A percentile compares a stretch with the other conserved stretches of the same genome.
Evolutionary conservation across 1,140 invertebrate genomes (phyloP).

Genomic region (Cyrtorhinus lividipennis): DNA sequence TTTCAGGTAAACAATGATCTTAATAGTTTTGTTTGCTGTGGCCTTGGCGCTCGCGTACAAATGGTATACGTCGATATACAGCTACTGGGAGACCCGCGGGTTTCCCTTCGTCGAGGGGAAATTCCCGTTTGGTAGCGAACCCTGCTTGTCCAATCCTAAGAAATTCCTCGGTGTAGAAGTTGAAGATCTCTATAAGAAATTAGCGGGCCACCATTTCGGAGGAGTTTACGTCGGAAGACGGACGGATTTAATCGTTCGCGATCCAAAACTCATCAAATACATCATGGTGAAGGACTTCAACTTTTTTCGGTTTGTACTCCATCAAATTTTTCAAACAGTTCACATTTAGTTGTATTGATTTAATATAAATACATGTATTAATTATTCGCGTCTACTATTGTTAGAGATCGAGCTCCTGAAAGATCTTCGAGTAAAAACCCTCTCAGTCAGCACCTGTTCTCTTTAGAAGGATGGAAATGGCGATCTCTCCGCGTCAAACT

Average conservation of each 20-base stretch:
- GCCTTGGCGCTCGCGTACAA: not conserved
- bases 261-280: slow-evolving; percentile 35
- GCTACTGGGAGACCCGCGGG: slow-evolving; percentile 31
- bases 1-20: too few relatives aligned
- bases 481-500: slow-evolving; percentile 40
- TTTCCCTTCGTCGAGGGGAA: slow-evolving; percentile 24
- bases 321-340: too few relatives aligned
- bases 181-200: slow-evolving; percentile 30
- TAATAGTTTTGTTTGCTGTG: too few relatives aligned
- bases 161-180: slow-evolving; percentile 27
- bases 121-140: slow-evolving; percentile 17
- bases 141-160: not conserved
- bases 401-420: too few relatives aligned
- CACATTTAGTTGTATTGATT: not conserved
- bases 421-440: not conserved
- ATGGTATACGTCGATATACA: slow-evolving; percentile 29
- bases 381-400: too few relatives aligned
- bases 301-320: slow-evolving; percentile 32
- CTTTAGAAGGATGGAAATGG: slow-evolving; percentile 33
- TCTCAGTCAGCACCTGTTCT: slow-evolving; percentile 24
- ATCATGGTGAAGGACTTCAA: slow-evolving; percentile 37
- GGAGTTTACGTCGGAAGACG: slow-evolving; percentile 34
- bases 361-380: too few relatives aligned
- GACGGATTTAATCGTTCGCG: slow-evolving; percentile 34
- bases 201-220: slow-evolving; percentile 29